Evolutionary conservation across 2,888 invertebrate species (phyloP).

Genomic region (Melipona beecheii): DNA sequence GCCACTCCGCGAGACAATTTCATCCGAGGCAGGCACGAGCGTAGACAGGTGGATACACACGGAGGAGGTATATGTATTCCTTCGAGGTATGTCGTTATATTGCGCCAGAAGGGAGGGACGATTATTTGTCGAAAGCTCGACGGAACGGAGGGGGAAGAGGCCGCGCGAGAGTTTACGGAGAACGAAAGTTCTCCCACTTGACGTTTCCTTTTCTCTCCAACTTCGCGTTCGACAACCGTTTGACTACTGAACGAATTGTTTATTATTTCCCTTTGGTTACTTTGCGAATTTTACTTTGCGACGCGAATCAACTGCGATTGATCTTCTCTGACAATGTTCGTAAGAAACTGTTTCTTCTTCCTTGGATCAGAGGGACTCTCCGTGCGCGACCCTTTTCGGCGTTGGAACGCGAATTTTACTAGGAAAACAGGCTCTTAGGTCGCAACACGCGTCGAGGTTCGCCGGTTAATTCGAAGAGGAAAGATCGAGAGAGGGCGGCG

Average conservation of each 20-base stretch:
- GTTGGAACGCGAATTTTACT: neutral
- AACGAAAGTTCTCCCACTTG: conserved; percentile 24
- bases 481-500: conserved; percentile 22
- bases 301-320: neutral
- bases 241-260: no score
- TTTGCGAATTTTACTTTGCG: neutral
- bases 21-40: conserved; percentile 48
- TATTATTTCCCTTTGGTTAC: neutral
- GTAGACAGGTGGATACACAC: conserved; percentile 56
- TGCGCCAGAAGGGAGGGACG: conserved; percentile 46
- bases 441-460: neutral
- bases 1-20: conserved; percentile 76
- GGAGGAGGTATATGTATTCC: conserved; percentile 68
- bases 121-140: conserved; percentile 64
- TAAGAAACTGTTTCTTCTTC: neutral
- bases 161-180: neutral
- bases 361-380: no score
- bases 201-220: neutral
- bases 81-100: conserved; percentile 65
- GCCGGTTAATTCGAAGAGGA: conserved; percentile 24
- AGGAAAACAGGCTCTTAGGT: neutral
- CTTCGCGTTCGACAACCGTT: neutral
- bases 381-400: no score
- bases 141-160: conserved; percentile 34
- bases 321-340: neutral